Percentiles rank a stretch among this genome's conserved stretches.
Conservation (phyloP, 2,888 invertebrate species). For the Gandaritis pyraliata region DNA sequence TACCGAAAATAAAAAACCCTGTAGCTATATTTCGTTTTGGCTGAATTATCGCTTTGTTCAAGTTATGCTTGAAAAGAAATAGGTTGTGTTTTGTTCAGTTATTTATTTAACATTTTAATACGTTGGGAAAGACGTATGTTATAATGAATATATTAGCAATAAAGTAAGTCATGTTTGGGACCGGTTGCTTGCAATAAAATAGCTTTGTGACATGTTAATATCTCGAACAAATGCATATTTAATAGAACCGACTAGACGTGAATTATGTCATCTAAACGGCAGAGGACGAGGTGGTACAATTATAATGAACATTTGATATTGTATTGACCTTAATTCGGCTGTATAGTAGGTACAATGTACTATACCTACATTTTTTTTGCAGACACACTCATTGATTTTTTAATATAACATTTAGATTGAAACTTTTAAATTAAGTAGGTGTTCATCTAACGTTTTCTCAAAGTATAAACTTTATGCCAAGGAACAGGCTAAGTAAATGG, state of each 20-base stretch:
- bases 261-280: conserved; percentile 44
- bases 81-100: conserved; percentile 70
- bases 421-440: too few species aligned
- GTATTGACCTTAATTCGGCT: conserved; percentile 37
- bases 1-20: conserved; percentile 77
- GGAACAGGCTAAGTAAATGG: too few species aligned
- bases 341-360: background rate
- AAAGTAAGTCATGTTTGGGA: conserved; percentile 62
- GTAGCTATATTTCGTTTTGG: conserved; percentile 73
- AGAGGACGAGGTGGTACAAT: conserved; percentile 41
- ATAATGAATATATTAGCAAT: conserved; percentile 81
- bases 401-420: too few species aligned
- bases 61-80: conserved; percentile 66
- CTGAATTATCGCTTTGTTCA: conserved; percentile 77
- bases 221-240: conserved; percentile 64
- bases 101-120: conserved; percentile 77
- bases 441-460: too few species aligned
- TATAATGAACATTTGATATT: conserved; percentile 37
- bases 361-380: too few species aligned
- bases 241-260: conserved; percentile 52
- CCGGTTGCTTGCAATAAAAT: conserved; percentile 71
- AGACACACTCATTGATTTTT: too few species aligned
- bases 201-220: conserved; percentile 71
- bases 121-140: conserved; percentile 77
- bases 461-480: too few species aligned